Evolutionary conservation across 2,113 vertebrate genomes (phyloP).

Genomic region (Myrmophylax atrothorax): DNA sequence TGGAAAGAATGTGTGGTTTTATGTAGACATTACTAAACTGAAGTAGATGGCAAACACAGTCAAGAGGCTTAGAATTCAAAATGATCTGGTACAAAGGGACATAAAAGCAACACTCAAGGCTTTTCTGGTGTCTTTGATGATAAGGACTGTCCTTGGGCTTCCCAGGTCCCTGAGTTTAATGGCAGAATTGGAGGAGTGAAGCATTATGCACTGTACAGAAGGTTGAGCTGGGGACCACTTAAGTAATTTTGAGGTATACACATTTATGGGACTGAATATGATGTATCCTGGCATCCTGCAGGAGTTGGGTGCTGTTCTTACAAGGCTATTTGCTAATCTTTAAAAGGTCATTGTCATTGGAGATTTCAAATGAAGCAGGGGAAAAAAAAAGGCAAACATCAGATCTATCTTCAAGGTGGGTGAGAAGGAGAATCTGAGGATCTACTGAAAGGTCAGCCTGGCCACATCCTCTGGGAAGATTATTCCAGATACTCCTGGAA

Average conservation of each 20-base stretch:
- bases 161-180: neutral
- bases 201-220: neutral
- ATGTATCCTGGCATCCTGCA: neutral
- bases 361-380: neutral
- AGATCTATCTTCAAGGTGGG: neutral
- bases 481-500: neutral
- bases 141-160: neutral
- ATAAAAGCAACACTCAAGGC: neutral
- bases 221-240: neutral
- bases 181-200: neutral
- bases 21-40: neutral
- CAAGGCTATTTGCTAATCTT: neutral
- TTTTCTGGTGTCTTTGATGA: neutral
- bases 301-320: rapidly evolving
- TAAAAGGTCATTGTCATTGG: neutral
- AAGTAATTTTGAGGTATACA: neutral
- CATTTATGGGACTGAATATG: neutral
- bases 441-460: neutral
- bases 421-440: neutral
- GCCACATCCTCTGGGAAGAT: neutral
- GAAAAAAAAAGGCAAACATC: neutral
- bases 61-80: neutral
- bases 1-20: neutral
- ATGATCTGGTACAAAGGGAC: neutral
- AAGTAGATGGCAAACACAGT: neutral